Percentiles rank a stretch among this genome's conserved stretches.
Evolutionary conservation across 1,140 invertebrate species (phyloP).

Genomic region (Mycetomoellerius zeteki): DNA sequence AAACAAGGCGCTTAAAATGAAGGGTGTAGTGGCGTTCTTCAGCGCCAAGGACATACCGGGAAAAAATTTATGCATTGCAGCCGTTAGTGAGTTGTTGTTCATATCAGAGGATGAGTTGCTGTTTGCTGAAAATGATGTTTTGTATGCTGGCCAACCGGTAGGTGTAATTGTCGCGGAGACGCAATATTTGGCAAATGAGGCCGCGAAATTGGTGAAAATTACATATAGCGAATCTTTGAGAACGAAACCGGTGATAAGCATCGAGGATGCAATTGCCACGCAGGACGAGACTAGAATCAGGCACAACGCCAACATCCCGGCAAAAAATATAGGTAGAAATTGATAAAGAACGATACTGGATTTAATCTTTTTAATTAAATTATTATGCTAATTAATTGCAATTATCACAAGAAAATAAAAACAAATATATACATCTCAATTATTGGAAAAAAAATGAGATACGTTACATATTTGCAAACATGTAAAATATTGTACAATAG

Average conservation of each 20-base stretch:
- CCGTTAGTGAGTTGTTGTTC: slow-evolving; percentile 47
- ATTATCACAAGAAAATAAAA: no score
- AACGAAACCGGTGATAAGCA: slow-evolving; percentile 88
- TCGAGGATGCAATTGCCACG: slow-evolving; percentile 88
- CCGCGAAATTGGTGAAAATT: slow-evolving; percentile 90
- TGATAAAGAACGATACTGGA: not conserved
- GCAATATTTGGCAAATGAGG: slow-evolving; percentile 88
- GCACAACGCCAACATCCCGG: slow-evolving; percentile 74
- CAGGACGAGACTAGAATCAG: slow-evolving; percentile 82
- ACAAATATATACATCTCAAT: no score
- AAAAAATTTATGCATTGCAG: slow-evolving; percentile 88
- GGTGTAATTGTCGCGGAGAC: slow-evolving; percentile 91
- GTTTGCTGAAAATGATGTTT: slow-evolving; percentile 87
- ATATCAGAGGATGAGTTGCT: slow-evolving; percentile 82
- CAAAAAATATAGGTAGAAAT: slow-evolving; percentile 82
- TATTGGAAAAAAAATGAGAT: no score
- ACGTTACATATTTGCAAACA: no score
- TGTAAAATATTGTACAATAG: no score
- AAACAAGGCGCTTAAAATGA: slow-evolving; percentile 88
- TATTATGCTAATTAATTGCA: no score
- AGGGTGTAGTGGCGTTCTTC: slow-evolving; percentile 91
- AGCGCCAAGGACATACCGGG: slow-evolving; percentile 93
- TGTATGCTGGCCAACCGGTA: slow-evolving; percentile 91
- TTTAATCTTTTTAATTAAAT: no score
- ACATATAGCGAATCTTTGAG: slow-evolving; percentile 86